Conservation (phyloP, 2,113 vertebrate genomes). For the Carettochelys insculpta region DNA sequence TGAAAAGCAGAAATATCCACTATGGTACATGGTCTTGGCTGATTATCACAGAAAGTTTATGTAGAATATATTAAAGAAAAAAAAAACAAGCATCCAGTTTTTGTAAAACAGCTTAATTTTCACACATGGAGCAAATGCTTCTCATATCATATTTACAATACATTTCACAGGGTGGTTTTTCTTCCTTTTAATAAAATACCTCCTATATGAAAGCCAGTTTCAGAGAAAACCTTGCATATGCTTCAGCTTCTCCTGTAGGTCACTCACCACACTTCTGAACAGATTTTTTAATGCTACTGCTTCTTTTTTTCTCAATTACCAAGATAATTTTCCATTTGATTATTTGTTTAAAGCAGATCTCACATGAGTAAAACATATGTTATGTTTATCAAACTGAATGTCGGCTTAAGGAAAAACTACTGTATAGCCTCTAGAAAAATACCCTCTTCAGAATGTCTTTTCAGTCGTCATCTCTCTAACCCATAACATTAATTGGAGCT, state of each 20-base stretch:
- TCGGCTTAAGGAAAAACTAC: neutral
- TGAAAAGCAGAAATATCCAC: neutral
- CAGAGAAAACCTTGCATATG: constrained; percentile 20
- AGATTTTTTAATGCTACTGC: neutral
- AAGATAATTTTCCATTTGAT: constrained; percentile 65
- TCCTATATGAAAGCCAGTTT: constrained; percentile 51
- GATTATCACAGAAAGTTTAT: constrained; percentile 5
- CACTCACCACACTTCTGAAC: constrained; percentile 34
- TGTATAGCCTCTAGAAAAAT: neutral
- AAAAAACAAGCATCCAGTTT: neutral
- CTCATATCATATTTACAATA: constrained; percentile 53
- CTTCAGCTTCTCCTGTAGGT: constrained; percentile 52
- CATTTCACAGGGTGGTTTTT: constrained; percentile 58
- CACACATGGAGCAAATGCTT: constrained; percentile 9
- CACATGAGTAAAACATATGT: constrained; percentile 8
- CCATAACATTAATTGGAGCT: neutral
- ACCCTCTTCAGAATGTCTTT: neutral
- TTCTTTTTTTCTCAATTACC: constrained; percentile 58
- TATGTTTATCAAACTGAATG: neutral
- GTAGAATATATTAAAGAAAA: neutral
- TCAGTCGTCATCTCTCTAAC: accelerated
- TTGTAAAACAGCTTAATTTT: constrained; percentile 52
- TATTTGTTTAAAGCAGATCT: constrained; percentile 63
- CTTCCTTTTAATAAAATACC: constrained; percentile 64
- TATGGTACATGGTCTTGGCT: neutral